Percentiles rank a stretch among this genome's conserved stretches.
phyloP scores from a whole-genome alignment of 2,888 invertebrate genomes.

The Stenichneumon culpator region DNA sequence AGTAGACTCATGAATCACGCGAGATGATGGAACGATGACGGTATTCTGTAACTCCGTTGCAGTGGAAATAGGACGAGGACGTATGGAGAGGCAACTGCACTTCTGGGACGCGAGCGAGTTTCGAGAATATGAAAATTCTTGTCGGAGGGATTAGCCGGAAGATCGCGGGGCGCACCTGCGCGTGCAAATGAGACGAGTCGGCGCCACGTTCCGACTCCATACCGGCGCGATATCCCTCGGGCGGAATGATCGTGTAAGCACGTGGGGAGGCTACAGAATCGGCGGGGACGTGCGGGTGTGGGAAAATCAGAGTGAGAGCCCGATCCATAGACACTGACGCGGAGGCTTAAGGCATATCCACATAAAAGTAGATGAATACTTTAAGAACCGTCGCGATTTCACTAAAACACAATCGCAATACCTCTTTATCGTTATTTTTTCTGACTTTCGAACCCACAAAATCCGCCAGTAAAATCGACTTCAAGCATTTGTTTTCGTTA shows the following conservation, averaged over 20 bases:
- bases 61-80: not conserved
- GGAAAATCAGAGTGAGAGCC: not conserved
- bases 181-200: slow-evolving; percentile 35
- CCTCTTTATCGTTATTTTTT: too few species aligned
- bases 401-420: too few species aligned
- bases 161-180: slow-evolving; percentile 15
- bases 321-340: not conserved
- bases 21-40: slow-evolving; percentile 28
- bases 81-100: not conserved
- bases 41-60: not conserved
- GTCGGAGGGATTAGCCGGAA: not conserved
- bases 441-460: too few species aligned
- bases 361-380: not conserved
- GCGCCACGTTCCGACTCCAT: slow-evolving; percentile 6
- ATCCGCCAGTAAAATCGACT: too few species aligned
- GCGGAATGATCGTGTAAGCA: not conserved
- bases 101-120: not conserved
- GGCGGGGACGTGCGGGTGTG: not conserved
- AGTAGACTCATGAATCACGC: not conserved
- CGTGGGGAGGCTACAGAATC: not conserved
- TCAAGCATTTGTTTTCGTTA: too few species aligned
- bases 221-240: not conserved
- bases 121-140: slow-evolving; percentile 36
- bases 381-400: not conserved
- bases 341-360: not conserved